Evolutionary conservation across 2,113 vertebrate species (phyloP).

Genomic region (Cyanoliseus patagonus): DNA sequence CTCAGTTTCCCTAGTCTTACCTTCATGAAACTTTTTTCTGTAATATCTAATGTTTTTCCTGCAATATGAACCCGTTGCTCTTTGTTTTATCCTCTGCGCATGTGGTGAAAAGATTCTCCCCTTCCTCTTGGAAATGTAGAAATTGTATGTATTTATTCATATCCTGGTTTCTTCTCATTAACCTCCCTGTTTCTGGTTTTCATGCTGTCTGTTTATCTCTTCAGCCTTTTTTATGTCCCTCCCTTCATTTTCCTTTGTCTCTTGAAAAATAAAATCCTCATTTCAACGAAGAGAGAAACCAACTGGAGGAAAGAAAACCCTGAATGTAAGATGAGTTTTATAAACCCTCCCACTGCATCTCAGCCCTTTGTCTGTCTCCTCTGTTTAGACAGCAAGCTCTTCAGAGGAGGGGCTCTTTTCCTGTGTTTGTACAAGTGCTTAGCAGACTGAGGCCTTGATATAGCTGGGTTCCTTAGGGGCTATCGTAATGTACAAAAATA

Average conservation of each 20-base stretch:
- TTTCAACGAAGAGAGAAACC: neutral
- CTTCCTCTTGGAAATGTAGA: neutral
- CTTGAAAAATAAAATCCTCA: neutral
- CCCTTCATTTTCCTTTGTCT: neutral
- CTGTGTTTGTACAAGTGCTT: constrained; percentile 68
- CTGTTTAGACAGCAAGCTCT: constrained; percentile 58
- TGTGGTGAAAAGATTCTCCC: neutral
- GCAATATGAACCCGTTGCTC: neutral
- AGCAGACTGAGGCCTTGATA: constrained; percentile 46
- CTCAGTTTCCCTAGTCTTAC: neutral
- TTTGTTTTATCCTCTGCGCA: neutral
- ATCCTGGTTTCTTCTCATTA: neutral
- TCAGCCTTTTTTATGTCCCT: neutral
- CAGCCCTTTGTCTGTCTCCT: constrained; percentile 45
- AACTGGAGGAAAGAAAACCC: neutral
- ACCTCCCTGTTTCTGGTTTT: neutral
- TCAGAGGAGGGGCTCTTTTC: constrained; percentile 65
- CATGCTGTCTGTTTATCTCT: neutral
- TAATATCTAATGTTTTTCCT: neutral
- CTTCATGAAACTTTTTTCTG: neutral
- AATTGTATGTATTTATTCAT: neutral
- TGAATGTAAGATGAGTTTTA: neutral
- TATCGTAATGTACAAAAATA: constrained; percentile 22
- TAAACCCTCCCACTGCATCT: neutral
- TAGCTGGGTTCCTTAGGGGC: constrained; percentile 49